These are phyloP conservation scores for Microcaecilia unicolor DNA, from an alignment of 2,797 vertebrate genomes.

Conservation along the genomic window DNA sequence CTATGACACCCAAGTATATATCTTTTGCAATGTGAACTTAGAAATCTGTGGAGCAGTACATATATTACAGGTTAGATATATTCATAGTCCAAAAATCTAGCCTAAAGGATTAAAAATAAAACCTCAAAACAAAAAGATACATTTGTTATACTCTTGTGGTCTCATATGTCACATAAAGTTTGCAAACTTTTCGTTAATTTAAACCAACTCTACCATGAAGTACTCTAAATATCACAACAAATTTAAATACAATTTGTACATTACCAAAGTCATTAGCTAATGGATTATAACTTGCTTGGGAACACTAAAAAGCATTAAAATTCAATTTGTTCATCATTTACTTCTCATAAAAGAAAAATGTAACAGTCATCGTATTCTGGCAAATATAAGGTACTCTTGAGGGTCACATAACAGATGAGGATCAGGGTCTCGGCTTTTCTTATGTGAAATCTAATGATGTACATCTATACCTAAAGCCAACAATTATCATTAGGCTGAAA, in stretches of 20 bases:
- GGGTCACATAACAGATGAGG: slow-evolving; percentile 61
- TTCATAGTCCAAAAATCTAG: slow-evolving; percentile 8
- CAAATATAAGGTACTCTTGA: slow-evolving; percentile 44
- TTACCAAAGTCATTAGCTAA: slow-evolving; percentile 71
- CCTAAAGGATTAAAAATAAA: slow-evolving; percentile 16
- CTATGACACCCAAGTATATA: too few relatives aligned
- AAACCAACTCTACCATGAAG: slow-evolving; percentile 16
- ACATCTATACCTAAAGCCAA: background rate
- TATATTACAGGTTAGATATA: background rate
- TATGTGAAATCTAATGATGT: slow-evolving; percentile 7
- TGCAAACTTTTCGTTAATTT: slow-evolving; percentile 5
- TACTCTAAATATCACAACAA: slow-evolving; percentile 38
- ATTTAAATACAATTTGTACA: slow-evolving; percentile 52
- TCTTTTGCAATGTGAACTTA: too few relatives aligned
- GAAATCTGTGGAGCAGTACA: too few relatives aligned
- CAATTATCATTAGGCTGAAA: background rate
- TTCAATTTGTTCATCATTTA: slow-evolving; percentile 78
- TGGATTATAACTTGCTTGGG: slow-evolving; percentile 69
- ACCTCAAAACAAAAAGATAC: slow-evolving; percentile 3
- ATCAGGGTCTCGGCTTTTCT: slow-evolving; percentile 36
- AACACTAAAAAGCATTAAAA: slow-evolving; percentile 74
- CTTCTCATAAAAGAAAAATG: slow-evolving; percentile 62
- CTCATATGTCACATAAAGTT: slow-evolving; percentile 25
- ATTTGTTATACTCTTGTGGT: background rate
- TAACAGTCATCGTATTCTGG: slow-evolving; percentile 60